A percentile compares a stretch with the other conserved stretches of the same genome.
These are phyloP conservation scores for Notolepis coatsorum DNA, from an alignment of 2,797 vertebrate genomes.

Conservation along the genomic window DNA sequence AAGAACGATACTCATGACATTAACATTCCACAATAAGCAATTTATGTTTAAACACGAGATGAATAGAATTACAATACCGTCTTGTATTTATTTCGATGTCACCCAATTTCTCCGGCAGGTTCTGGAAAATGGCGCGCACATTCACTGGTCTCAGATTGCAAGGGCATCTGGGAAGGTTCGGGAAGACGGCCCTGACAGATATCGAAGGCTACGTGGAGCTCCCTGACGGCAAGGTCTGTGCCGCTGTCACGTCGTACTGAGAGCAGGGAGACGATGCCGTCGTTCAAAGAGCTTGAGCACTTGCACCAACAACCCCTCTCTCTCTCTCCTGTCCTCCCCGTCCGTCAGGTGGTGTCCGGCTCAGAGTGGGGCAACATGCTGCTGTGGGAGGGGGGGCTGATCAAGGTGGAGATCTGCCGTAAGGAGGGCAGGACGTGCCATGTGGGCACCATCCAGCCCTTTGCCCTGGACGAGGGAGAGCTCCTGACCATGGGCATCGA, in stretches of 20 bases:
- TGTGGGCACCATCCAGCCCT: constrained; percentile 85
- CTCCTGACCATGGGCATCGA: constrained; percentile 90
- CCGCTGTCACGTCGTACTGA: neutral
- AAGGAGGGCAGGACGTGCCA: constrained; percentile 83
- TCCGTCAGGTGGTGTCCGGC: constrained; percentile 90
- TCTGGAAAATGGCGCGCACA: constrained; percentile 92
- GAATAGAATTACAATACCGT: too few species aligned
- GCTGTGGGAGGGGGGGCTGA: constrained; percentile 91
- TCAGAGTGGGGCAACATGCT: constrained; percentile 95
- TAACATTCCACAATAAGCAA: too few species aligned
- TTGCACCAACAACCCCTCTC: neutral
- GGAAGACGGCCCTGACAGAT: constrained; percentile 87
- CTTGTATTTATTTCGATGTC: too few species aligned
- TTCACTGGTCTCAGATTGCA: constrained; percentile 93
- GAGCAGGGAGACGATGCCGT: neutral
- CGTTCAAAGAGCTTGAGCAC: neutral
- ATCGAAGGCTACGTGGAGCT: constrained; percentile 89
- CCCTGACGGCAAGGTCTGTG: constrained; percentile 91
- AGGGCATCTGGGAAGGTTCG: constrained; percentile 91
- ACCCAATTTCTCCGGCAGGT: constrained; percentile 79
- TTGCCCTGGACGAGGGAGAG: constrained; percentile 89
- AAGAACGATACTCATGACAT: too few species aligned
- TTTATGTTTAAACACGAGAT: too few species aligned
- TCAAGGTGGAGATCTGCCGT: constrained; percentile 91
- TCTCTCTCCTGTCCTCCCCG: neutral